Conservation (phyloP, 2,113 vertebrate species). For the Pimephales promelas region DNA sequence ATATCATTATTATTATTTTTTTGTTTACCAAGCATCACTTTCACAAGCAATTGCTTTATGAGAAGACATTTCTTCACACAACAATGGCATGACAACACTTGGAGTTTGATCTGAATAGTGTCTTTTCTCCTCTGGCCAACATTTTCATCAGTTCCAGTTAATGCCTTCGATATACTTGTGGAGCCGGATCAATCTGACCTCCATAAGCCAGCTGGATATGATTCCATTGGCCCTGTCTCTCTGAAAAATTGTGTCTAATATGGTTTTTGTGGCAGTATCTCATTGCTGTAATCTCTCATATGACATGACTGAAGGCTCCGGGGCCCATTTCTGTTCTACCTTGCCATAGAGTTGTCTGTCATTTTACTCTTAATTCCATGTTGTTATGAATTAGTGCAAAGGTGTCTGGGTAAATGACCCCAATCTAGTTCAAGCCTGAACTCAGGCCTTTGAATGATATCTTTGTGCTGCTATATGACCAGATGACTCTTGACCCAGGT, state of each 20-base stretch:
- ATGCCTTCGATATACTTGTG: conserved; percentile 13
- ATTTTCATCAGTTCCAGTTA: conserved; percentile 32
- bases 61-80: conserved; percentile 1
- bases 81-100: not conserved
- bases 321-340: not conserved
- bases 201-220: conserved; percentile 30
- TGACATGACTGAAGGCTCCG: conserved; percentile 1
- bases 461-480: not conserved
- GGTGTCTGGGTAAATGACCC: not conserved
- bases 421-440: not conserved
- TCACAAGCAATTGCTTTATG: not conserved
- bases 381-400: not conserved
- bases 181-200: conserved; percentile 21
- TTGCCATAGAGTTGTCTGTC: conserved; percentile 15
- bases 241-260: conserved; percentile 28
- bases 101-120: not conserved
- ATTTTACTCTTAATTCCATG: conserved; percentile 13
- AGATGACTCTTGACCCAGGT: not conserved
- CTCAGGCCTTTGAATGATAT: not conserved
- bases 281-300: conserved; percentile 29
- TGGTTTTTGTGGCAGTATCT: conserved; percentile 16
- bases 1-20: too few relatives aligned
- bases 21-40: not conserved
- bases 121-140: conserved; percentile 24
- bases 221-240: conserved; percentile 26